These are phyloP conservation scores for Prietella phreatophila DNA, from an alignment of 2,113 vertebrate species.

Conservation along the genomic window DNA sequence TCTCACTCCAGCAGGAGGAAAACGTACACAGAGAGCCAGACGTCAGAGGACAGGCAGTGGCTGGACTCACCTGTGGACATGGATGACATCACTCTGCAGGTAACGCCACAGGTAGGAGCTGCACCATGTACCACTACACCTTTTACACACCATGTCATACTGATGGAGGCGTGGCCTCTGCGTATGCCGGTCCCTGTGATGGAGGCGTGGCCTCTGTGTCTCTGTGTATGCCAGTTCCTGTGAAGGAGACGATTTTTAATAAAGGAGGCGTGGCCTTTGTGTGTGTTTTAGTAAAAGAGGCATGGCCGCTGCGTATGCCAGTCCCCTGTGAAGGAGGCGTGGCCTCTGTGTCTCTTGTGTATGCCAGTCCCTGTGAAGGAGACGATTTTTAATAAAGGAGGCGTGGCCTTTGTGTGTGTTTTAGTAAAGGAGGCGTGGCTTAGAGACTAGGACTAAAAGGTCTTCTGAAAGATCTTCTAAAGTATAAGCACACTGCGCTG, in stretches of 20 bases:
- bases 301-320: not conserved
- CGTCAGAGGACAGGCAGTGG: conserved; percentile 70
- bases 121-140: conserved; percentile 44
- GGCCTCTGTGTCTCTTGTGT: no score
- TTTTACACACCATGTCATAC: not conserved
- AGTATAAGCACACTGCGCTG: not conserved
- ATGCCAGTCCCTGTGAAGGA: no score
- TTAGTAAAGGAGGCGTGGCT: not conserved
- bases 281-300: no score
- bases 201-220: no score
- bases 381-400: not conserved
- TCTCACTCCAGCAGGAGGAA: conserved; percentile 72
- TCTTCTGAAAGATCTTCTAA: not conserved
- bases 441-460: not conserved
- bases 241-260: no score
- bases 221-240: no score
- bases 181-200: not conserved
- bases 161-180: not conserved
- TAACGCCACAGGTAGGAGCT: conserved; percentile 76
- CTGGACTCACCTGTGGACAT: conserved; percentile 77
- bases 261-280: not conserved
- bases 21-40: conserved; percentile 74
- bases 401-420: not conserved
- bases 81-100: conserved; percentile 79
- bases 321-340: not conserved